These are phyloP conservation scores for Leptinotarsa juncta DNA, from an alignment of 2,888 invertebrate species.

Conservation along the genomic window DNA sequence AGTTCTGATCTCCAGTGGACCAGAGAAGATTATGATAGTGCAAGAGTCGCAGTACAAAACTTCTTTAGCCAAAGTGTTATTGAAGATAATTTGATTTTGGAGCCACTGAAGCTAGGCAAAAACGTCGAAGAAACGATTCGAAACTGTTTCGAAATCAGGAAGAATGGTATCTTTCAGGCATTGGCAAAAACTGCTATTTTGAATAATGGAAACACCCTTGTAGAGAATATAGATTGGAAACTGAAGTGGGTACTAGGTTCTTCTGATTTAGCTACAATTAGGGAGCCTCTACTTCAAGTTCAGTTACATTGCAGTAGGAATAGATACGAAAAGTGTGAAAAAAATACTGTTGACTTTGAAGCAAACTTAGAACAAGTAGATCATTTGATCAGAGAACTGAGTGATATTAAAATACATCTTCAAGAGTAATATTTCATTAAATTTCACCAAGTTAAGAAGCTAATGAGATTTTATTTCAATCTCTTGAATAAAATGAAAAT, in stretches of 20 bases:
- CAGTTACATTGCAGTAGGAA: constrained; percentile 62
- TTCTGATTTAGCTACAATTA: constrained; percentile 65
- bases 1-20: constrained; percentile 61
- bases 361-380: constrained; percentile 59
- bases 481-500: no score
- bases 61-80: constrained; percentile 55
- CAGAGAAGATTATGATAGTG: constrained; percentile 55
- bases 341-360: constrained; percentile 60
- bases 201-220: constrained; percentile 59
- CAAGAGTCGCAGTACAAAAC: constrained; percentile 57
- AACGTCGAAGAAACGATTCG: constrained; percentile 37
- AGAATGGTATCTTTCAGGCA: constrained; percentile 57
- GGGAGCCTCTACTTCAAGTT: constrained; percentile 67
- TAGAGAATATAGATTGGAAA: constrained; percentile 69
- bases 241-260: constrained; percentile 69
- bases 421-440: background rate
- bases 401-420: constrained; percentile 49
- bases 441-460: no score
- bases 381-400: constrained; percentile 54
- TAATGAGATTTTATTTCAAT: no score
- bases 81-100: constrained; percentile 50
- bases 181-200: constrained; percentile 57
- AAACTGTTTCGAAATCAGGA: constrained; percentile 59
- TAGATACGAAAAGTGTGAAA: constrained; percentile 35
- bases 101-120: constrained; percentile 44